Conservation (phyloP, 2,888 invertebrate genomes). For the Amphipyra tragopoginis region DNA sequence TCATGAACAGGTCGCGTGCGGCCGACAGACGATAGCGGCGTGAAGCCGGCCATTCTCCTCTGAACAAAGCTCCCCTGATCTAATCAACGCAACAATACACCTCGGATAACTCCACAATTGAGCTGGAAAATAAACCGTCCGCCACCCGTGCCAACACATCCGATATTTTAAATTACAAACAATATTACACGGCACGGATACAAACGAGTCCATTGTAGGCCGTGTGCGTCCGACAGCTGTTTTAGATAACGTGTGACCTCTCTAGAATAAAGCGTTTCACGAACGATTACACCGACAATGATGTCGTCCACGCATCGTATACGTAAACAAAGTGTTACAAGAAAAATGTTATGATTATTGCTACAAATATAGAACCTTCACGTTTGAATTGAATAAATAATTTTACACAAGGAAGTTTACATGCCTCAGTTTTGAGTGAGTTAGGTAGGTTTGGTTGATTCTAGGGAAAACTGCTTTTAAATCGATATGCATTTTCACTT, state of each 20-base stretch:
- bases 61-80: slow-evolving; percentile 86
- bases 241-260: slow-evolving; percentile 88
- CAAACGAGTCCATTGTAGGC: slow-evolving; percentile 85
- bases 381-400: not conserved
- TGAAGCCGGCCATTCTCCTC: slow-evolving; percentile 76
- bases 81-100: slow-evolving; percentile 88
- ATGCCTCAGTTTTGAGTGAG: not conserved
- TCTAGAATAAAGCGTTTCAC: slow-evolving; percentile 78
- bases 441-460: not conserved
- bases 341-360: slow-evolving; percentile 16
- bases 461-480: too few species aligned
- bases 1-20: slow-evolving; percentile 75
- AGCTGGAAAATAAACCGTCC: slow-evolving; percentile 80
- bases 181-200: slow-evolving; percentile 84
- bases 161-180: slow-evolving; percentile 88
- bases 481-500: too few species aligned
- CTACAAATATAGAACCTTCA: not conserved
- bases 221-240: slow-evolving; percentile 85
- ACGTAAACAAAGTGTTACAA: slow-evolving; percentile 37
- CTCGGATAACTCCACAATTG: slow-evolving; percentile 81
- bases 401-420: not conserved
- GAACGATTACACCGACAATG: slow-evolving; percentile 78
- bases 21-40: slow-evolving; percentile 76
- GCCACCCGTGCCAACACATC: slow-evolving; percentile 73
- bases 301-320: slow-evolving; percentile 59